A percentile compares a stretch with the other conserved stretches of the same genome.
Conservation (phyloP, 2,113 vertebrate species). For the Noturus placidus region DNA sequence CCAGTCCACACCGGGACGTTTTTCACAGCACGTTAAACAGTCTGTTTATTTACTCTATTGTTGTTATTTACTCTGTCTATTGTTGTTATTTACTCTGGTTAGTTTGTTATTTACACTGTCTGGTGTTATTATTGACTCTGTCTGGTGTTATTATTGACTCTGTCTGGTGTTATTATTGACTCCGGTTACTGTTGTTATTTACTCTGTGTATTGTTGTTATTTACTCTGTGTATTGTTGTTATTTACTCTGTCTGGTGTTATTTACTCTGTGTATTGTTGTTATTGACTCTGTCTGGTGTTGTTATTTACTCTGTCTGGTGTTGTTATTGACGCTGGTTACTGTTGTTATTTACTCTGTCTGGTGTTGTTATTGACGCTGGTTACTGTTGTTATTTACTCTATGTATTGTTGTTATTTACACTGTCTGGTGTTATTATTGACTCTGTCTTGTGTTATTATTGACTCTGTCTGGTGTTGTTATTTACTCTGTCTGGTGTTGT, state of each 20-base stretch:
- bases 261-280: background rate
- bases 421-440: background rate
- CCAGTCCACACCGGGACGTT: too few relatives aligned
- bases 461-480: background rate
- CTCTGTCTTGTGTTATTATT: background rate
- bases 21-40: too few relatives aligned
- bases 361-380: background rate
- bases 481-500: background rate
- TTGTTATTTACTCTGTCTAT: background rate
- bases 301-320: background rate
- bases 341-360: background rate
- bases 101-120: background rate
- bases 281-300: background rate
- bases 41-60: background rate
- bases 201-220: background rate
- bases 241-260: background rate
- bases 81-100: background rate
- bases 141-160: background rate
- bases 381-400: background rate
- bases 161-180: background rate
- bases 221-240: background rate
- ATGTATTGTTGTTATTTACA: background rate
- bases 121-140: background rate
- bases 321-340: background rate
- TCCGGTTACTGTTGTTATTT: background rate